Evolutionary conservation across 2,113 vertebrate species (phyloP), one percentile per base, ranked within the genome.

Genomic region (Ptilonorhynchus violaceus): DNA sequence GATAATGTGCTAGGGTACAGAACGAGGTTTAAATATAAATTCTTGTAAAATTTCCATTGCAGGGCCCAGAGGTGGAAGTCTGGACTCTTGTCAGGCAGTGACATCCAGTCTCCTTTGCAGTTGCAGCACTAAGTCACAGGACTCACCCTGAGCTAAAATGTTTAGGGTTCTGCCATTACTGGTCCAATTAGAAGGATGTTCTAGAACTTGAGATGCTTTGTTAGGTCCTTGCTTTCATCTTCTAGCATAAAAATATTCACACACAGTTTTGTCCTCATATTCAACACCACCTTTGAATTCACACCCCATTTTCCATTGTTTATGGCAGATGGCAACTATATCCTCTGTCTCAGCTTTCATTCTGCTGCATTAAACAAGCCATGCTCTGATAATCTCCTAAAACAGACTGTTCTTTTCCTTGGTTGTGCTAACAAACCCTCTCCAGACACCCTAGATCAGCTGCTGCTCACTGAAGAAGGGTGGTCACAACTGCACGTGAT

Each of bases 401-500:
- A 88, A 37, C 0, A 94, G 79, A 49, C 15, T 47, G 11, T 41
- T 80, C 63, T 79, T 86, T 77, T 76, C 58, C 41, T 69, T 80
- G 46, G 14, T 53, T 49, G n/a, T 89, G 73, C 73, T 69, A 50
- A 75, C n/a, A 91, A 73, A 73, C 70, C 3, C 63, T 23, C 68
- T 73, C 37, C 28, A 35, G 77, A 44, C 24, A 52, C 18, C 17
- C 27, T n/a, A 56, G 70, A 49, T 86, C 23, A 86, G 55, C 83
- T 76, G 59, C 70, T 53, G 62, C 79, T 72, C 0, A 0, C 58
- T 68, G 58, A 37, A 58, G 52, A 83, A 72, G 18, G 25, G 39
- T 52, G 30, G 62, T 73, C n/a, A 87, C 59, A 69, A 39, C 11
- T 0, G 1, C 0, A 0, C 6, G 23, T 1, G 11, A 2, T 47